phyloP scores from a whole-genome alignment of 2,113 vertebrate genomes.

The Osmerus mordax region DNA sequence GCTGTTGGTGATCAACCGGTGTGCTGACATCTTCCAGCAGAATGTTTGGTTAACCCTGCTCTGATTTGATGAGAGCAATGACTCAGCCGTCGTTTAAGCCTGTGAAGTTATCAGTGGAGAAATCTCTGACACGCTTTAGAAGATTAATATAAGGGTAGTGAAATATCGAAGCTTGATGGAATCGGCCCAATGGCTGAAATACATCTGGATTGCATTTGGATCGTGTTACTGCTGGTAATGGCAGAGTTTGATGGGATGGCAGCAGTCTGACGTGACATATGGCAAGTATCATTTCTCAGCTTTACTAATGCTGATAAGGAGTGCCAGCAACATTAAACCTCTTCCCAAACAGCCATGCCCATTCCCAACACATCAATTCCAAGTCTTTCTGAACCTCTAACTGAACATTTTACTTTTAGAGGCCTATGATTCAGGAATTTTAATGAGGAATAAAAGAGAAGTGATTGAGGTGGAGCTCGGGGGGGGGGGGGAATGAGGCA shows the following conservation, averaged over 20 bases:
- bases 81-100: conserved; percentile 40
- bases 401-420: conserved; percentile 29
- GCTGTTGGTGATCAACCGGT: conserved; percentile 22
- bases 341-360: conserved; percentile 33
- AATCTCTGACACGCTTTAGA: conserved; percentile 67
- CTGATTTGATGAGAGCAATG: conserved; percentile 53
- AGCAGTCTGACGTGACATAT: conserved; percentile 60
- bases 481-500: conserved; percentile 66
- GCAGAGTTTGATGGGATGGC: conserved; percentile 65
- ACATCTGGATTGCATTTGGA: conserved; percentile 77
- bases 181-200: conserved; percentile 46
- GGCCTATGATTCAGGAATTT: conserved; percentile 73
- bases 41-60: conserved; percentile 48
- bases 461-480: conserved; percentile 65
- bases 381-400: conserved; percentile 26
- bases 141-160: conserved; percentile 68
- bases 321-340: conserved; percentile 51
- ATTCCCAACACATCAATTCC: conserved; percentile 45
- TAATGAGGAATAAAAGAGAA: conserved; percentile 66
- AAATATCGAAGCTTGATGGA: conserved; percentile 67
- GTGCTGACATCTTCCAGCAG: conserved; percentile 8
- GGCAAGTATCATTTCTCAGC: conserved; percentile 58
- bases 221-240: conserved; percentile 66
- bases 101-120: conserved; percentile 66
- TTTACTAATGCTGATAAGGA: conserved; percentile 68